phyloP scores from a whole-genome alignment of 1,140 invertebrate genomes.

The Philotrypesis tridentata region DNA sequence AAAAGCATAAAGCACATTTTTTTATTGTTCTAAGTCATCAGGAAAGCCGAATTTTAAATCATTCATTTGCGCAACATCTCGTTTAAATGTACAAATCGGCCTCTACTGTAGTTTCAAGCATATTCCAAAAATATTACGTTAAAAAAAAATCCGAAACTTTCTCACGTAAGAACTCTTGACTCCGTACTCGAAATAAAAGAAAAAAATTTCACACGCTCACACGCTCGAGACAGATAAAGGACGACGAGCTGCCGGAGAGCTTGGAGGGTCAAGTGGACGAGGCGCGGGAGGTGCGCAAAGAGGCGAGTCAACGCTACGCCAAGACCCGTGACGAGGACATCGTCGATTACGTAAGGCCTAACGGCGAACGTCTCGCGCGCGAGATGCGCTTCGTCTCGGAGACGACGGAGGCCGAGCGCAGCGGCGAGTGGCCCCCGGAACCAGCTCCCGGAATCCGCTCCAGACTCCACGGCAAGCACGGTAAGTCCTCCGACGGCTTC shows the following conservation, averaged over 20 bases:
- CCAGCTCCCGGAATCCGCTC: conserved; percentile 6
- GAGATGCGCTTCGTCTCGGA: conserved; percentile 87
- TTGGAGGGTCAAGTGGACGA: conserved; percentile 70
- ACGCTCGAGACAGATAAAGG: conserved; percentile 76
- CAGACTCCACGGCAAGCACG: conserved; percentile 4
- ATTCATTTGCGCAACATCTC: no score
- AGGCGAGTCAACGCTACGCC: conserved; percentile 74
- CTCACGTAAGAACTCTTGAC: no score
- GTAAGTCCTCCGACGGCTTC: not conserved
- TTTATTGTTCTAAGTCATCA: no score
- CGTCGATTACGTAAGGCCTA: conserved; percentile 80
- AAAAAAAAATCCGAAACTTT: no score
- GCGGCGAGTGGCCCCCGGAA: conserved; percentile 66
- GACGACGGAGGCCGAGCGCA: conserved; percentile 80
- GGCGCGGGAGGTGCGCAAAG: conserved; percentile 72
- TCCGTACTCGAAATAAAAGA: no score
- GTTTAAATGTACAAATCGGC: no score
- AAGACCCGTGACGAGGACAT: conserved; percentile 79
- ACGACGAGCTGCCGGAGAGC: conserved; percentile 79
- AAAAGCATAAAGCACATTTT: no score
- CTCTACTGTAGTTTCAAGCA: no score
- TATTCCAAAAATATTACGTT: no score
- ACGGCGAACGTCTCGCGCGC: conserved; percentile 81
- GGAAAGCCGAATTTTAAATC: no score
- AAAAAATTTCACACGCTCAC: no score